Base-by-base conservation (phyloP, 30 jellyfish, hydroid and myxozoan species). In the Aurelia sp. region DNA sequence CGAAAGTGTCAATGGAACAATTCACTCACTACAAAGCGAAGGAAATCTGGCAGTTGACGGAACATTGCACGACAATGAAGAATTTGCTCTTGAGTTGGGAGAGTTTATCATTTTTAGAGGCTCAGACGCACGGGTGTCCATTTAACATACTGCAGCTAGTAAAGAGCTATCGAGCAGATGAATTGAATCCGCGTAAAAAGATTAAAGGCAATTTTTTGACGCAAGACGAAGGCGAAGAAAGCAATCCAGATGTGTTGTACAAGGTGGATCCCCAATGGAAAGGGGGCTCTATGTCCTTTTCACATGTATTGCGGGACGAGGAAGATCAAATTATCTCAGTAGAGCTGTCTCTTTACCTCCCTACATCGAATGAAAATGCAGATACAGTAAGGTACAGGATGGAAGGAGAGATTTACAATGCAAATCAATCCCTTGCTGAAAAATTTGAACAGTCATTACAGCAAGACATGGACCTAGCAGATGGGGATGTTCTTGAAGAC, bases 31-130 rank as follows among this genome's bases (percentile, higher is more conserved):
- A n/a, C 76, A 65, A 65, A 65, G 48, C 3, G 76, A 65, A 30
- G 35, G 22, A 30, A 1, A 3, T 65, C 76, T 0, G 15, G 48
- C 76, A 20, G 48, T 17, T 65, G 76, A 65, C 16, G 2, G 18
- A 20, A 65, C 48, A 20, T 30, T 65, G 48, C 66, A 57, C 1
- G 66, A 57, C 66, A 57, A 57, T 2, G 66, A 57, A 57, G 66
- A 57, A 57, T 65, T n/a, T 65, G 76, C 76, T 22, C 48, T 65
- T 65, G 48, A 65, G 15, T 20, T 30, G 35, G 76, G 76, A 30
- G 76, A 65, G 48, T n/a, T 65, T 65, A 30, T 65, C 76, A 30
- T 65, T 65, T 30, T 65, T 30, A 65, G 76, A 65, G 76, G 76
- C 35, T 65, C 76, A n/a, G 76, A 65, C n/a, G n/a, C n/a, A n/a